Base-by-base conservation (phyloP, 1,140 invertebrate species). In the Drosophila tsacasi region DNA sequence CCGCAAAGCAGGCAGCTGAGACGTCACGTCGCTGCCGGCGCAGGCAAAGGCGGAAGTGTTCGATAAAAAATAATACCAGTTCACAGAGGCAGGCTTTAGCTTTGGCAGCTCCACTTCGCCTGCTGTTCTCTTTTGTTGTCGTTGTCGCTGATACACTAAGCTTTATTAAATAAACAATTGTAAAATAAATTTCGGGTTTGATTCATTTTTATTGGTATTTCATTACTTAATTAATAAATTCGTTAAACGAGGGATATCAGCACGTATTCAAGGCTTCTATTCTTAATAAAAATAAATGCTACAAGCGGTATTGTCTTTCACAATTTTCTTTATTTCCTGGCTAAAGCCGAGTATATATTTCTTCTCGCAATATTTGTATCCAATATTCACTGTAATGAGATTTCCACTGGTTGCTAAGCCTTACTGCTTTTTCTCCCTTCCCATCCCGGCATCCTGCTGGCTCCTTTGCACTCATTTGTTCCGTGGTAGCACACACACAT, bases 1-100 rank as follows among this genome's bases (percentile, higher is more conserved):
- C 15, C 49, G 27, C 40, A 58, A 64, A 55, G 21, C 66, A 67
- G 68, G 64, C 50, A 71, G 61, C 69, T 65, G 71, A 54, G 37
- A 37, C 62, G 63, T 50, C 46, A 46, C 58, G 68, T 50, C 49
- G 63, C 62, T 59, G 76, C 50, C 52, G 57, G 77, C 85, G 75
- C 84, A 85, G 78, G 68, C 82, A 65, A 83, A 87, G 87, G 84
- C 84, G 69, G 78, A 76, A 71, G 69, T 72, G 59, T 39, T 66
- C 57, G 58, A 60, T 32, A 66, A 59, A 75, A 71, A 58, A 59
- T 23, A 57, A 84, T 83, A 83, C 81, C 81, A 83, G 81, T 83
- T 80, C 67, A 55, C 71, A 52, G 72, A 52, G 71, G 80, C 57
- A 61, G 73, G 49, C 74, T 49, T 68, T 50, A 25, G 23, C n/a